Evolutionary conservation across 2,113 vertebrate species (phyloP).

Genomic region (Upupa epops): DNA sequence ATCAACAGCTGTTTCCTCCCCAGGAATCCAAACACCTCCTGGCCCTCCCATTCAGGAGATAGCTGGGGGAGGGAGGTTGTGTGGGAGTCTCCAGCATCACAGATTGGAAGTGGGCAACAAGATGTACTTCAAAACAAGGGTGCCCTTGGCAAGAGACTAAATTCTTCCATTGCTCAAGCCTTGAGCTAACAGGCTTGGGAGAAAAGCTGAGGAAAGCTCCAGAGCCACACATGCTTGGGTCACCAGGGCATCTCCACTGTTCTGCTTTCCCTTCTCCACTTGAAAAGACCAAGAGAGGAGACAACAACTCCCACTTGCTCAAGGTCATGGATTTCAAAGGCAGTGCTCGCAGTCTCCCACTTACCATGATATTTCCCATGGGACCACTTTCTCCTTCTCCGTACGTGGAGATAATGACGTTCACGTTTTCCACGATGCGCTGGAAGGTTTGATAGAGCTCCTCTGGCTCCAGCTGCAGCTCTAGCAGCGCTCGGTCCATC

Average conservation of each 20-base stretch:
- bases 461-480: slow-evolving; percentile 91
- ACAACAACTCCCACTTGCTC: background rate
- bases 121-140: background rate
- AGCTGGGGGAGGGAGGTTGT: background rate
- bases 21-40: background rate
- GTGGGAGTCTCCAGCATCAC: background rate
- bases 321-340: accelerated
- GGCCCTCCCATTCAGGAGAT: background rate
- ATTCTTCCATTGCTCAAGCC: background rate
- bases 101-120: background rate
- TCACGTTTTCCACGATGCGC: slow-evolving; percentile 93
- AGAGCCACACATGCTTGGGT: too few species aligned
- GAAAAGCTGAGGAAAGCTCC: too few species aligned
- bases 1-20: too few species aligned
- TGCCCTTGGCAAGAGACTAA: background rate
- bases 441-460: slow-evolving; percentile 96
- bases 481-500: slow-evolving; percentile 94
- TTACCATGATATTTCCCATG: slow-evolving; percentile 94
- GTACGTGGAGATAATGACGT: slow-evolving; percentile 94
- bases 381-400: slow-evolving; percentile 90
- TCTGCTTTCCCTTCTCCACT: background rate
- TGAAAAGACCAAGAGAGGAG: accelerated
- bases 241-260: accelerated
- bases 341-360: background rate
- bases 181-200: background rate